Conservation (phyloP, 2,888 invertebrate genomes). For the Pristionchus fissidentatus region DNA sequence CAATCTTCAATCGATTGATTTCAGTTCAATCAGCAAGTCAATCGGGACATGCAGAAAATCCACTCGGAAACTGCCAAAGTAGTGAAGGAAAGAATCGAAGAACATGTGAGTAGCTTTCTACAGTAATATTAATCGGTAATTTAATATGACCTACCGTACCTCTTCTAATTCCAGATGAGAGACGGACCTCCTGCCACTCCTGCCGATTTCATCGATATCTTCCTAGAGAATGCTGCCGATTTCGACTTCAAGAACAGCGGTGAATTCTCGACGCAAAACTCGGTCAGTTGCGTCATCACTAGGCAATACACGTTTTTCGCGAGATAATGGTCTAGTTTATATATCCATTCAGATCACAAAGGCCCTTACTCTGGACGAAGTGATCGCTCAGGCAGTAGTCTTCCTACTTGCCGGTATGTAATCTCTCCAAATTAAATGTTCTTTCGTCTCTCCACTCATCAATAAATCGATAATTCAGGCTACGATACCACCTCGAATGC, state of each 20-base stretch:
- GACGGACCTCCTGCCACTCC: background rate
- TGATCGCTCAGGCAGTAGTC: conserved; percentile 12
- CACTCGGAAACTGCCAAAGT: background rate
- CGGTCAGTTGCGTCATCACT: background rate
- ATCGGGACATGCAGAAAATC: background rate
- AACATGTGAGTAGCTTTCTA: background rate
- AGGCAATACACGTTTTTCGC: background rate
- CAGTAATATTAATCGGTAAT: background rate
- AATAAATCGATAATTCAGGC: background rate
- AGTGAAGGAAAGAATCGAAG: conserved; percentile 18
- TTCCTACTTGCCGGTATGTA: conserved; percentile 37
- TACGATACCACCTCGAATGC: conserved; percentile 46
- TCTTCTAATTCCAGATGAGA: background rate
- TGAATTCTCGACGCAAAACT: conserved; percentile 11
- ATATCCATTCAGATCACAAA: conserved; percentile 22
- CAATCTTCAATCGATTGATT: background rate
- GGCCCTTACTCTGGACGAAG: conserved; percentile 40
- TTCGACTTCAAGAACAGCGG: conserved; percentile 49
- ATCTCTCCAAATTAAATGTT: background rate
- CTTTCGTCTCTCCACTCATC: background rate
- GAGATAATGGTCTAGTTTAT: background rate
- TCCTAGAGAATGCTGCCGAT: conserved; percentile 61
- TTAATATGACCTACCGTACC: background rate
- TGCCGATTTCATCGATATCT: conserved; percentile 65
- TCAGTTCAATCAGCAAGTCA: background rate